phyloP scores from a whole-genome alignment of 2,113 vertebrate genomes.

The Calyptommatus sinebrachiatus region DNA sequence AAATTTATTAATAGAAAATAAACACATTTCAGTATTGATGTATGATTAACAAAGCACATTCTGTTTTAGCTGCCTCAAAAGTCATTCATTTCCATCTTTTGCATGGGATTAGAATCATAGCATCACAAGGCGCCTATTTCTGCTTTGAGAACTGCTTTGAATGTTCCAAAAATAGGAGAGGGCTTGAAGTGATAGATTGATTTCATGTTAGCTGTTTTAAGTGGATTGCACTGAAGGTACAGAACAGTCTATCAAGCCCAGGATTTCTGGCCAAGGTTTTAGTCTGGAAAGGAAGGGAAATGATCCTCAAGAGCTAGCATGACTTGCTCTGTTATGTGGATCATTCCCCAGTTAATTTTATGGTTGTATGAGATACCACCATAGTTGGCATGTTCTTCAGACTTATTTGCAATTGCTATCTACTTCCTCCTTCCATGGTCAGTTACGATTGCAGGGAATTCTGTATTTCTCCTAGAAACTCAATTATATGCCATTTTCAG shows the following conservation, averaged over 20 bases:
- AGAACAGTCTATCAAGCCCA: neutral
- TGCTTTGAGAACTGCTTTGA: neutral
- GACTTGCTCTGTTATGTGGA: neutral
- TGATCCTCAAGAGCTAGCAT: neutral
- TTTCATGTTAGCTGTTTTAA: neutral
- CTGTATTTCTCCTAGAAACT: no score
- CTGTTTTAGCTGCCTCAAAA: neutral
- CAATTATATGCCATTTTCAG: no score
- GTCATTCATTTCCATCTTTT: neutral
- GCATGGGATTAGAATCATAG: neutral
- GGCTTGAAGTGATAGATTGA: no score
- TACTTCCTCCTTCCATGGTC: no score
- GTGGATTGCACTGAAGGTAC: neutral
- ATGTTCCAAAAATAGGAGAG: neutral
- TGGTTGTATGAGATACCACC: no score
- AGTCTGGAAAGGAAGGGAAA: neutral
- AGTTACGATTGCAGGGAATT: no score
- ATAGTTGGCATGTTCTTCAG: no score
- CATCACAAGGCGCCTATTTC: neutral
- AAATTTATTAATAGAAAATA: constrained; percentile 84
- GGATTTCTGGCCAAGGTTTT: neutral
- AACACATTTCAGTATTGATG: constrained; percentile 63
- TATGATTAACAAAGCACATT: constrained; percentile 66
- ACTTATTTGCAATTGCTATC: no score
- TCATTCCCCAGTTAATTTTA: no score